Evolutionary conservation across 2,113 vertebrate genomes (phyloP).

Genomic region (Cichladusa arquata): DNA sequence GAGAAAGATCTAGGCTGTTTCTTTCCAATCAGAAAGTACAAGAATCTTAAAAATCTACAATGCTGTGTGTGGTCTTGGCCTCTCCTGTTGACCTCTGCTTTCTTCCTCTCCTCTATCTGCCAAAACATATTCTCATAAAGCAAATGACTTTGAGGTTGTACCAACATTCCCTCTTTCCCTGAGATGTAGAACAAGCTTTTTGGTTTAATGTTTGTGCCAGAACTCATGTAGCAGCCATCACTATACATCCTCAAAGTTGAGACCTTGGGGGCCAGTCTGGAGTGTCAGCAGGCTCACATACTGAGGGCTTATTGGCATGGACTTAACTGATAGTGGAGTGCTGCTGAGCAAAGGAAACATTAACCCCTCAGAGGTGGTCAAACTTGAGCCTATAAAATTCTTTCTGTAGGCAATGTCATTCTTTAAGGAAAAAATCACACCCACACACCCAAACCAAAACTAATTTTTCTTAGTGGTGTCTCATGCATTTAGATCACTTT

Average conservation of each 20-base stretch:
- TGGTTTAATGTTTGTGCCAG: not conserved
- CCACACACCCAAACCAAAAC: not conserved
- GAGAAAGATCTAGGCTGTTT: not conserved
- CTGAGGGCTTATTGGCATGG: not conserved
- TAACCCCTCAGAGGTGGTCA: not conserved
- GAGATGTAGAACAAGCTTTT: not conserved
- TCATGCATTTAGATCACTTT: not conserved
- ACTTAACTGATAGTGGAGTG: not conserved
- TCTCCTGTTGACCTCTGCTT: not conserved
- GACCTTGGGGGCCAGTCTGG: not conserved
- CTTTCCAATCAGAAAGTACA: not conserved
- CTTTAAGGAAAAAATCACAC: not conserved
- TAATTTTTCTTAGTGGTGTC: not conserved
- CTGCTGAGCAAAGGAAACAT: not conserved
- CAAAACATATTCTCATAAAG: not conserved
- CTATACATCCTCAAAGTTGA: not conserved
- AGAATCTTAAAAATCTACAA: not conserved
- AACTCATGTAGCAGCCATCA: rapidly evolving
- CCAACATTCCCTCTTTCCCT: not conserved
- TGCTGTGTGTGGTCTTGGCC: not conserved
- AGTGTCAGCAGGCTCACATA: not conserved
- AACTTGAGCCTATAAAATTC: not conserved
- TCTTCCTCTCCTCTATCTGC: not conserved
- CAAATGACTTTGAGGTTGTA: not conserved
- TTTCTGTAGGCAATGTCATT: not conserved